These are phyloP conservation scores for Guaruba guarouba DNA, from an alignment of 2,113 vertebrate genomes.

Conservation along the genomic window DNA sequence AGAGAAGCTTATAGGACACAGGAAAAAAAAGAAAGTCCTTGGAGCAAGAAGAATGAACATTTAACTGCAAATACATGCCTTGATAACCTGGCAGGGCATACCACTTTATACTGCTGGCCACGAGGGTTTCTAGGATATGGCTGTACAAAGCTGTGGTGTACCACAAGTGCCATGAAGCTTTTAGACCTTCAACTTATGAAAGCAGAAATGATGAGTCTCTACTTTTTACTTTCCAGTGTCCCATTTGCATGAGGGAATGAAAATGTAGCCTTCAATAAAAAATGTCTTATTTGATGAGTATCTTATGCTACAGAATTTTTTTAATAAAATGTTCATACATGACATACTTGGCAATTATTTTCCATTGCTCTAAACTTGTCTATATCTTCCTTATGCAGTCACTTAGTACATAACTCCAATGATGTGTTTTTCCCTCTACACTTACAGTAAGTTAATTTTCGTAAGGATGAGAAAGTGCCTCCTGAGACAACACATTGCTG, in stretches of 20 bases:
- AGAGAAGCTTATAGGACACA: not conserved
- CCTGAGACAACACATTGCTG: constrained; percentile 7
- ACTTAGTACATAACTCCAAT: not conserved
- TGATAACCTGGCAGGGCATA: not conserved
- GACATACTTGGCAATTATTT: constrained; percentile 38
- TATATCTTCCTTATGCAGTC: not conserved
- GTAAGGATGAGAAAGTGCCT: constrained; percentile 22
- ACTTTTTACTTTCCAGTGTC: not conserved
- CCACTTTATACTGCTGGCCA: not conserved
- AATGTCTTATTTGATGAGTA: not conserved
- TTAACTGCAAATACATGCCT: not conserved
- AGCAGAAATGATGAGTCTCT: not conserved
- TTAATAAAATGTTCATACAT: not conserved
- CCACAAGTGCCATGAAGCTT: not conserved
- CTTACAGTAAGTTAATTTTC: constrained; percentile 29
- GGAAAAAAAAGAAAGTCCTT: not conserved
- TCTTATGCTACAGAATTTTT: not conserved
- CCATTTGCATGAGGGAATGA: not conserved
- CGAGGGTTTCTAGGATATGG: not conserved
- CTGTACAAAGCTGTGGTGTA: not conserved
- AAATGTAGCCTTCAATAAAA: constrained; percentile 22
- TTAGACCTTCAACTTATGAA: not conserved
- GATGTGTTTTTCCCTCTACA: constrained; percentile 25
- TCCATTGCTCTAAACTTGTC: not conserved
- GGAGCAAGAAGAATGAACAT: not conserved